Evolutionary conservation across 2,113 vertebrate genomes (phyloP).

Genomic region (Eurystomus gularis): DNA sequence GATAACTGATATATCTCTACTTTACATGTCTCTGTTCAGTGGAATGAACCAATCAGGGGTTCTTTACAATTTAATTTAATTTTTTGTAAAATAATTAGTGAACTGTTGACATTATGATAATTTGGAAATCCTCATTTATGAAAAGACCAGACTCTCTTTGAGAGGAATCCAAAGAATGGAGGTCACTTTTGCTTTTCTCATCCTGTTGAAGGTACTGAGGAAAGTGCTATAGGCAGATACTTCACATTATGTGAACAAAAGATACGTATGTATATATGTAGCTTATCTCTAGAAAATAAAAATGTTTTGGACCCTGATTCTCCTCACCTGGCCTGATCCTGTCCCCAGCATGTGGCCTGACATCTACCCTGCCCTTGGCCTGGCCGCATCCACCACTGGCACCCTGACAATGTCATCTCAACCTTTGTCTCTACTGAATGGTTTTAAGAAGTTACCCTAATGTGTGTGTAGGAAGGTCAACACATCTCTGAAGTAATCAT

Average conservation of each 20-base stretch:
- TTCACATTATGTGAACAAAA: not conserved
- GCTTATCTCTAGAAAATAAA: not conserved
- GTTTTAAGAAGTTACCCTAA: not conserved
- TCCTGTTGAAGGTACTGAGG: not conserved
- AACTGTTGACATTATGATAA: not conserved
- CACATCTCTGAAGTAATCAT: not conserved
- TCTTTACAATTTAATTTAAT: not conserved
- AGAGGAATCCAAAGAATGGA: not conserved
- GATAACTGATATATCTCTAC: not conserved
- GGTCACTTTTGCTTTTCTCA: not conserved
- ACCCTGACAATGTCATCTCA: rapidly evolving
- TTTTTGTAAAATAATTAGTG: not conserved
- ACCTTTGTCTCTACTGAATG: not conserved
- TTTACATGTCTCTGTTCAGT: not conserved
- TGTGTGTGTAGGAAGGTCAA: not conserved
- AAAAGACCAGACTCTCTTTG: not conserved
- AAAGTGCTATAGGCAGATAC: not conserved
- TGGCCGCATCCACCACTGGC: not conserved
- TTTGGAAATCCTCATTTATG: not conserved
- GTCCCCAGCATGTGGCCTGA: not conserved
- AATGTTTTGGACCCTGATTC: not conserved
- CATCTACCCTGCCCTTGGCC: not conserved
- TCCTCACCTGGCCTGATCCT: not conserved
- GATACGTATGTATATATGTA: not conserved
- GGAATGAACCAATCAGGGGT: not conserved